Evolutionary conservation across 2,113 vertebrate genomes (phyloP), one percentile per base, ranked within the genome.

Genomic region (Xenopus borealis): DNA sequence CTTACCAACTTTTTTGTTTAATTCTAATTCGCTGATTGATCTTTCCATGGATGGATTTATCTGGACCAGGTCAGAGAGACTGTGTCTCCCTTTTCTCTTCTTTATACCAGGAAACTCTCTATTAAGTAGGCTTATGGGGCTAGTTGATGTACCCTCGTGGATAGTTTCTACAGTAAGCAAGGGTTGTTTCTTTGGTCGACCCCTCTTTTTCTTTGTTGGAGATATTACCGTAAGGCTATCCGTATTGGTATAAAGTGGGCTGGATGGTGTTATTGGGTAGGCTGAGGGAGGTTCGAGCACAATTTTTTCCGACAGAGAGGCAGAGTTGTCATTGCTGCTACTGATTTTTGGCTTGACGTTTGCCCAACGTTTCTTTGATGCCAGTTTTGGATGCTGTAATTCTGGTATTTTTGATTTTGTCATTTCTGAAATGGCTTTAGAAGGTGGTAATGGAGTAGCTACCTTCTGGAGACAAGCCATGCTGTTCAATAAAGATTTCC

Each of bases 221-320:
- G 94, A 93, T 81, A 97, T 98, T 85, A 98, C 97, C 69, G 97
- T 99, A 81, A 99, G 90, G 90, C 97, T 98, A 87, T 98, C 96
- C 50, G 95, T 99, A 83, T 99, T 99, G 74, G 95, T 95, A 71
- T 99, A 99, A 7, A 99, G 92, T 17, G 97, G 97, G 84, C 97
- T 98, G 1, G 95, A 95, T 7, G 95, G 97, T 46, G 97, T 98
- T 82, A 99, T 98, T 62, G 97, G 96, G 76, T 96, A 98, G 20
- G 96, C 96, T 23, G 96, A 98, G 0, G 97, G 97, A n/a, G 97
- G 96, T 30, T 99, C 97, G 61, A 94, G 86, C 85, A 96, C 89
- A 72, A 91, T 75, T 71, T 91, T 92, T 57, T 92, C 91, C 13
- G 89, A 87, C 0, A 88, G 80, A 0, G 86, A 87, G 83, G 92